Conservation (phyloP, 2,888 invertebrate species). For the Drosophila limbata region DNA sequence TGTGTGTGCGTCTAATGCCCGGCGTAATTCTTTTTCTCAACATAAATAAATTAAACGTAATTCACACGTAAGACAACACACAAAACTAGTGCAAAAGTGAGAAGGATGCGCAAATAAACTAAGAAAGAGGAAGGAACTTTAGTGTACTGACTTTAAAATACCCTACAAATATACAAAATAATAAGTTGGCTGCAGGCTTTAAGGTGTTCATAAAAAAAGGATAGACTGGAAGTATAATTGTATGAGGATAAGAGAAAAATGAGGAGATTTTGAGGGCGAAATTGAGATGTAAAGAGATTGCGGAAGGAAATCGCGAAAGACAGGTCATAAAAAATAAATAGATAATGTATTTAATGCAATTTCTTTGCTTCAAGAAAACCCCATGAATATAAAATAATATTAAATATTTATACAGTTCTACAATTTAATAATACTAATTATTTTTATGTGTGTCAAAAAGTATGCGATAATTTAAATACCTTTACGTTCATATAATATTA, state of each 20-base stretch:
- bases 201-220: too few relatives aligned
- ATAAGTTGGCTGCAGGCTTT: neutral
- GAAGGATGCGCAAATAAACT: slow-evolving; percentile 16
- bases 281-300: too few relatives aligned
- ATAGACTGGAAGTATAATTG: too few relatives aligned
- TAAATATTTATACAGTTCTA: too few relatives aligned
- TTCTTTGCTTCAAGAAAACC: neutral
- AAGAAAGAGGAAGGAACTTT: neutral
- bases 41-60: slow-evolving; percentile 61
- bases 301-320: neutral
- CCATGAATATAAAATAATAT: too few relatives aligned
- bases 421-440: neutral
- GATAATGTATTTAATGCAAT: too few relatives aligned
- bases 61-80: slow-evolving; percentile 40
- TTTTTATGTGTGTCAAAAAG: neutral
- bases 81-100: slow-evolving; percentile 11
- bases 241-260: too few relatives aligned
- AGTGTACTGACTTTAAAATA: neutral
- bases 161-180: slow-evolving; percentile 6
- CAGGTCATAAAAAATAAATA: neutral
- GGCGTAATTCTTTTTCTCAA: slow-evolving; percentile 40
- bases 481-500: neutral
- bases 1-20: slow-evolving; percentile 37
- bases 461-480: neutral
- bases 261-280: too few relatives aligned